Evolutionary conservation across 2,113 vertebrate genomes (phyloP).

Genomic region (Pandion haliaetus): DNA sequence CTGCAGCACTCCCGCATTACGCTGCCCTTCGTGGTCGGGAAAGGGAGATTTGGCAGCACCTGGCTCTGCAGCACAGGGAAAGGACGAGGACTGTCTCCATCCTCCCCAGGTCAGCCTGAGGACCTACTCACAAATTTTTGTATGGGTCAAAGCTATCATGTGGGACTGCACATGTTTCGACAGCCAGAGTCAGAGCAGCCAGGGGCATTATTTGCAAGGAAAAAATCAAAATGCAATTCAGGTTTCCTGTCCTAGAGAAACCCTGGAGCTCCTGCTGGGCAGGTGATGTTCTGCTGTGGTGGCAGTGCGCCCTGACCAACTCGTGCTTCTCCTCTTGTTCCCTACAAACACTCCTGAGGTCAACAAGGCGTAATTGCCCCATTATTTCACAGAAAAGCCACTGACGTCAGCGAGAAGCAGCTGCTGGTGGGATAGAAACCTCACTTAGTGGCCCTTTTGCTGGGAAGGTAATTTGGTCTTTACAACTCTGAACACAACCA

Average conservation of each 20-base stretch:
- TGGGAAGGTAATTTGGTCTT: neutral
- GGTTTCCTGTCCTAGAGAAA: neutral
- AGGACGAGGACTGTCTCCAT: neutral
- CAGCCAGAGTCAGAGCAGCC: neutral
- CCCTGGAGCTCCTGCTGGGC: neutral
- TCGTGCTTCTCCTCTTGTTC: neutral
- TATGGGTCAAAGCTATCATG: rapidly evolving
- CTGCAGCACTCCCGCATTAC: rapidly evolving
- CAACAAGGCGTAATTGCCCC: neutral
- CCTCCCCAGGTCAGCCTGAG: neutral
- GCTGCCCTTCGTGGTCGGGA: neutral
- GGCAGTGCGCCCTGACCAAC: neutral
- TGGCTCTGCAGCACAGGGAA: neutral
- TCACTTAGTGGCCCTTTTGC: neutral
- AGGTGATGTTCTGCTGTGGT: neutral
- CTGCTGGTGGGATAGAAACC: neutral
- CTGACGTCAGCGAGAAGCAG: neutral
- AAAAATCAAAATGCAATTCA: neutral
- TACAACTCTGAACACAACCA: neutral
- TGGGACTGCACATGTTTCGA: neutral
- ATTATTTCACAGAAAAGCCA: constrained; percentile 23
- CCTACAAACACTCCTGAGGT: neutral
- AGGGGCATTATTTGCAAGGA: neutral
- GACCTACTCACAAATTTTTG: neutral
- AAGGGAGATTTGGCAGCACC: neutral